phyloP scores from a whole-genome alignment of 2,888 invertebrate species.

The Eupithecia tripunctaria region DNA sequence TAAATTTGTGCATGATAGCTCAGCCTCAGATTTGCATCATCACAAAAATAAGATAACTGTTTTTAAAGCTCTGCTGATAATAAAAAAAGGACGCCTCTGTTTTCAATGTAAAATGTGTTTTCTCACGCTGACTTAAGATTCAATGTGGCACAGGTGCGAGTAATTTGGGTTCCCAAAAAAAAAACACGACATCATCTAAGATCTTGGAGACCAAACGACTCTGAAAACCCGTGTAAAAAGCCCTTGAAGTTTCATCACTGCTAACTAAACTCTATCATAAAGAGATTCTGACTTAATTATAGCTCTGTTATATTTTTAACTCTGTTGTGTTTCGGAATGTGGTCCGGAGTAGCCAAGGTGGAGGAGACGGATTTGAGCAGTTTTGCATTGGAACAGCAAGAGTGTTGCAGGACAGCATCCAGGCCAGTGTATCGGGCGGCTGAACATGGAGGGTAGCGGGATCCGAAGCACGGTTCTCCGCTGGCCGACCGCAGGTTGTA shows the following conservation, averaged over 20 bases:
- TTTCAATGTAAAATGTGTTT: conserved; percentile 9
- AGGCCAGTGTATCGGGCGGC: too few relatives aligned
- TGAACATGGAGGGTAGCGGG: too few relatives aligned
- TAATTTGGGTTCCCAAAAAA: conserved; percentile 8
- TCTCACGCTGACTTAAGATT: conserved; percentile 10
- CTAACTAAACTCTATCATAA: not conserved
- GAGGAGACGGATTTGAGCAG: too few relatives aligned
- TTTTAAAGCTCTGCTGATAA: not conserved
- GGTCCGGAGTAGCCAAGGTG: too few relatives aligned
- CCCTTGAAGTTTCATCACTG: not conserved
- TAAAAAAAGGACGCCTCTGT: not conserved
- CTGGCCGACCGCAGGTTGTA: too few relatives aligned
- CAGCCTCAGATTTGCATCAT: not conserved
- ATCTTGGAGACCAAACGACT: not conserved
- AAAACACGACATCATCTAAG: not conserved
- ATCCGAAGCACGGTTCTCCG: too few relatives aligned
- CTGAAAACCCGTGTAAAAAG: not conserved
- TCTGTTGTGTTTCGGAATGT: too few relatives aligned
- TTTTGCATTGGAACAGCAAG: too few relatives aligned
- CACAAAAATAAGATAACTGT: not conserved
- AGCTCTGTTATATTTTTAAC: too few relatives aligned
- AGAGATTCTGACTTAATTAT: too few relatives aligned
- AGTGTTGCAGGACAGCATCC: too few relatives aligned
- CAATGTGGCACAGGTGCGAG: conserved; percentile 11
- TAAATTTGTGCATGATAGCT: not conserved